Conservation (phyloP, 2,113 vertebrate genomes). For the Puntigrus tetrazona region DNA sequence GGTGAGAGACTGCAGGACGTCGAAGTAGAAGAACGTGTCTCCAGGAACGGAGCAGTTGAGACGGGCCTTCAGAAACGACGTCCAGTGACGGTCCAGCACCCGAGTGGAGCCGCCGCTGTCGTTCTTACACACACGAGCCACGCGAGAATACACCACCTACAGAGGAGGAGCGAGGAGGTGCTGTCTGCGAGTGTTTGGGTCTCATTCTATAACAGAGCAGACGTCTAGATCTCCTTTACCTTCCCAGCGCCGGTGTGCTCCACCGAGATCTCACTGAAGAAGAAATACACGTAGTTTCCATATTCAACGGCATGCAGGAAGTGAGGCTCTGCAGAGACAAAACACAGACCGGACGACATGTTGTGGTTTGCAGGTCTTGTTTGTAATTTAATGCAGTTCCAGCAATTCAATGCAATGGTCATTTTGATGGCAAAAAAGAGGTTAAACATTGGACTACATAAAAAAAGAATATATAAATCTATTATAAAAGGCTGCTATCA, state of each 20-base stretch:
- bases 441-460: too few relatives aligned
- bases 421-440: too few relatives aligned
- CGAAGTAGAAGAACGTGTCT: conserved; percentile 90
- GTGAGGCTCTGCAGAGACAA: conserved; percentile 80
- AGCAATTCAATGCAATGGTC: too few relatives aligned
- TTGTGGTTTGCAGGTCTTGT: too few relatives aligned
- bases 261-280: conserved; percentile 89
- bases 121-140: conserved; percentile 90
- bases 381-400: too few relatives aligned
- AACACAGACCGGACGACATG: too few relatives aligned
- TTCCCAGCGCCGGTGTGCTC: conserved; percentile 85
- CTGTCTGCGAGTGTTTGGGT: neutral
- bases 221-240: conserved; percentile 66
- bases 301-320: conserved; percentile 87
- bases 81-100: conserved; percentile 91
- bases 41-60: conserved; percentile 89
- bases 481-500: too few relatives aligned
- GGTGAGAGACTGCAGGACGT: conserved; percentile 85
- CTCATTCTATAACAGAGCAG: neutral
- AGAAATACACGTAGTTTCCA: conserved; percentile 87
- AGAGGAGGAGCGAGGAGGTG: neutral
- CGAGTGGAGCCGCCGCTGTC: conserved; percentile 87
- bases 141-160: conserved; percentile 88
- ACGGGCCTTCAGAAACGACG: conserved; percentile 90
- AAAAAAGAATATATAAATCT: too few relatives aligned